Percentiles rank a stretch among this genome's conserved stretches.
Evolutionary conservation across 2,797 vertebrate genomes (phyloP).

Genomic region (Neopelma chrysocephalum): DNA sequence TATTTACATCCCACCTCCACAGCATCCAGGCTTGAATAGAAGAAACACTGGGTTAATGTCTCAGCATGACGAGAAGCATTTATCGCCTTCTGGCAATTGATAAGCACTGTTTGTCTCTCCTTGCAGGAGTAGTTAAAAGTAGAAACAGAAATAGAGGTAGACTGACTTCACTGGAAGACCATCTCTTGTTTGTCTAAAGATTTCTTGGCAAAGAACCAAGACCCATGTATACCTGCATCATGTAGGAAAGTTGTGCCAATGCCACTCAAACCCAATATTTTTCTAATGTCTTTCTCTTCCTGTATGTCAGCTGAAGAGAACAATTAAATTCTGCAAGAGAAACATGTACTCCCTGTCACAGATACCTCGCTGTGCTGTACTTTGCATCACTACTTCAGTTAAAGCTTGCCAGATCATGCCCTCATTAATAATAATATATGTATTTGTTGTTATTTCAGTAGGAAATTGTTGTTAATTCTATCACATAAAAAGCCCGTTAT

Average conservation of each 20-base stretch:
- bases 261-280: not conserved
- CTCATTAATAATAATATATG: not conserved
- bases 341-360: not conserved
- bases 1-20: not conserved
- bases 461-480: not conserved
- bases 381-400: not conserved
- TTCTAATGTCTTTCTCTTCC: not conserved
- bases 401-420: not conserved
- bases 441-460: not conserved
- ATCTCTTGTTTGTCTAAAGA: not conserved
- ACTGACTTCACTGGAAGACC: not conserved
- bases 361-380: not conserved
- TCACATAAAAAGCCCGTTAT: not conserved
- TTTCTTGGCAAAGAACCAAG: not conserved
- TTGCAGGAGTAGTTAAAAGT: constrained; percentile 2
- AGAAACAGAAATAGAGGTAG: constrained; percentile 26
- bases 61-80: not conserved
- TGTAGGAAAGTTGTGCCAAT: not conserved
- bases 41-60: not conserved
- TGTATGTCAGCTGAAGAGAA: not conserved
- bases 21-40: not conserved
- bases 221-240: not conserved
- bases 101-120: not conserved
- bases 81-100: not conserved
- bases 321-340: not conserved